Conservation (phyloP, 23 tunicate species). For the Diplosoma virens region DNA sequence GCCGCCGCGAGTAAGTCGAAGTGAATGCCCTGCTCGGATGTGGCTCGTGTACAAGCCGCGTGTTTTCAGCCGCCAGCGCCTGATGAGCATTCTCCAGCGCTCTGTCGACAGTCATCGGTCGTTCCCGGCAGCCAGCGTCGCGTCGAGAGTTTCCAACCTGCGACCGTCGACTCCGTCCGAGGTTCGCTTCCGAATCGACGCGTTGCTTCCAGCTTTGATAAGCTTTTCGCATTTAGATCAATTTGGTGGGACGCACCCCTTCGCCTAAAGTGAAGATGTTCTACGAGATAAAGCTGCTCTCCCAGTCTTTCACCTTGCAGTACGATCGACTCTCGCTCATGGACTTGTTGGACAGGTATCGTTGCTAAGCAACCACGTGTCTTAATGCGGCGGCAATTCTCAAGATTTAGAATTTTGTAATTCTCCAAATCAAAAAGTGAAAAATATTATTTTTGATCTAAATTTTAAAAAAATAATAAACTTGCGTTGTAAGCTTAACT, state of each 20-base stretch:
- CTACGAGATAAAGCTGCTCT: slow-evolving; percentile 64
- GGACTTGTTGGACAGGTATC: slow-evolving; percentile 88
- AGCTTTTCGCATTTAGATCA: neutral
- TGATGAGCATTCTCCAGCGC: slow-evolving; percentile 14
- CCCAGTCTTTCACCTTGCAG: slow-evolving; percentile 44
- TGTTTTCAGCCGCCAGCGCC: slow-evolving; percentile 25
- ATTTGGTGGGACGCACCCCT: slow-evolving; percentile 25
- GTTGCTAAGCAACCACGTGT: no score
- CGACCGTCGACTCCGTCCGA: no score
- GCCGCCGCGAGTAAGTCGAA: neutral
- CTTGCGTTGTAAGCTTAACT: no score
- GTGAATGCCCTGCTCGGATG: no score
- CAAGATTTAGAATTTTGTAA: no score
- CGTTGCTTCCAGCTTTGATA: neutral
- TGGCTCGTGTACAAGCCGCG: neutral
- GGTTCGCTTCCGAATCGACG: no score
- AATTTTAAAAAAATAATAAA: no score
- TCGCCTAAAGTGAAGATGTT: slow-evolving; percentile 66
- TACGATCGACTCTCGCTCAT: slow-evolving; percentile 77
- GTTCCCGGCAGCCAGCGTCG: slow-evolving; percentile 13
- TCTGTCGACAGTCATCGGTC: slow-evolving; percentile 20
- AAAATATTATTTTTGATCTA: no score
- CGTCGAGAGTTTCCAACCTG: slow-evolving; percentile 4
- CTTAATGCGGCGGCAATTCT: no score
- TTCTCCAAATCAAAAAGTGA: no score